These are phyloP conservation scores for Mormyrus proboscirostris DNA, from an alignment of 2,797 vertebrate genomes.

Conservation along the genomic window DNA sequence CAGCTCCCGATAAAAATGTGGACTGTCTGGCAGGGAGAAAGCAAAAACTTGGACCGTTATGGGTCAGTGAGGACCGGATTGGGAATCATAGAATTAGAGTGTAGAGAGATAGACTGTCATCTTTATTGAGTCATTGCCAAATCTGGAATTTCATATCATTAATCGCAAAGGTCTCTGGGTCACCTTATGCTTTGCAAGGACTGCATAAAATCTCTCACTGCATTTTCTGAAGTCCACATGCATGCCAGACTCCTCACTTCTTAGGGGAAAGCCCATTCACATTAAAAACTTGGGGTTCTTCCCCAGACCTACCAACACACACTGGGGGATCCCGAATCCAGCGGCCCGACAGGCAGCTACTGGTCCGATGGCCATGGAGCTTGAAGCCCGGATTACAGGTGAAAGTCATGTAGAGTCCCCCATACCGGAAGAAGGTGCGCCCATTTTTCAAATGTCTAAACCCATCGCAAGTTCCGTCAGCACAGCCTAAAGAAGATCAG, in stretches of 20 bases:
- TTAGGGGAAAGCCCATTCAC: not conserved
- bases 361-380: conserved; percentile 57
- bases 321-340: conserved; percentile 57
- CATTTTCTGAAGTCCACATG: not conserved
- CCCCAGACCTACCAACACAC: conserved; percentile 54
- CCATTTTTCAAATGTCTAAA: conserved; percentile 58
- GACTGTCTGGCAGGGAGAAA: not conserved
- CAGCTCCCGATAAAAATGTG: not conserved
- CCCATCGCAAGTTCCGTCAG: conserved; percentile 38
- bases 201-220: not conserved
- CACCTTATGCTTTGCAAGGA: not conserved
- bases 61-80: not conserved
- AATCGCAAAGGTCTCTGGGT: not conserved
- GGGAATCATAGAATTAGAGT: not conserved
- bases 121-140: not conserved
- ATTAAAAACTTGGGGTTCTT: not conserved
- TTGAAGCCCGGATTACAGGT: conserved; percentile 55
- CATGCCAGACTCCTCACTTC: not conserved
- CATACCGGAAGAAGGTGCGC: conserved; percentile 58
- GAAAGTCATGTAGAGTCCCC: conserved; percentile 58
- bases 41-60: not conserved
- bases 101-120: not conserved
- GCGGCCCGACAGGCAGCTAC: conserved; percentile 57
- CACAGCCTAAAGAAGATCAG: conserved; percentile 33
- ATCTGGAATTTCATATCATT: not conserved